Evolutionary conservation across 2,113 vertebrate species (phyloP), one percentile per base, ranked within the genome.

Genomic region (Corydoras sp.): DNA sequence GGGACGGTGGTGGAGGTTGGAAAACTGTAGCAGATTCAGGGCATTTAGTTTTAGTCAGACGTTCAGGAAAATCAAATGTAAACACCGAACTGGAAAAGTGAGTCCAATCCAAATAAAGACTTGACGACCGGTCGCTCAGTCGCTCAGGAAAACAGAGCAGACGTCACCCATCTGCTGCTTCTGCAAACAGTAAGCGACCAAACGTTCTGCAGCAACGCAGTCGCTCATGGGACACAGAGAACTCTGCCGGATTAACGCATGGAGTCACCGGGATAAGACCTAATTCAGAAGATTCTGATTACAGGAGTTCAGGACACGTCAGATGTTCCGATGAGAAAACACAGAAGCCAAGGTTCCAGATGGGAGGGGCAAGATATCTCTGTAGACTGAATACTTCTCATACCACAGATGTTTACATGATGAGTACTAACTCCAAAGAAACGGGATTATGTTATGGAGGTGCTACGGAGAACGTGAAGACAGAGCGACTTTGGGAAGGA

Each of bases 151-250:
- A 51, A 66, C 32, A 61, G 11, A 56, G 15, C 49, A 24, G n/a
- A 10, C 55, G 30, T 32, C 5, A 24, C 29, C 56, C 63, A 73
- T 24, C 48, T 53, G 63, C 24, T 53, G 24, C 63, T 58, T 73
- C 62, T 51, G 56, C 48, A 73, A 66, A 73, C 49, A 67, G 54
- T 10, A 31, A 43, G 12, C n/a, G 7, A 10, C n/a, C 53, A 67
- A 14, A 54, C 29, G 35, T 4, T 1, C 4, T 43, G 35, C 35
- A 43, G 35, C 2, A 5, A 43, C 4, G 35, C 18, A 24, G 18
- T 24, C 18, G 18, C 18, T 24, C 18, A 24, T 1, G 18, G 18
- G 18, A 24, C 18, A 24, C 18, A 24, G 18, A 24, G 18, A 24
- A 24, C 2, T 24, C 18, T 1, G 18, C 18, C 18, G 2, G 18